Conservation (phyloP, 2,797 vertebrate species). For the Xerus rutilus region DNA sequence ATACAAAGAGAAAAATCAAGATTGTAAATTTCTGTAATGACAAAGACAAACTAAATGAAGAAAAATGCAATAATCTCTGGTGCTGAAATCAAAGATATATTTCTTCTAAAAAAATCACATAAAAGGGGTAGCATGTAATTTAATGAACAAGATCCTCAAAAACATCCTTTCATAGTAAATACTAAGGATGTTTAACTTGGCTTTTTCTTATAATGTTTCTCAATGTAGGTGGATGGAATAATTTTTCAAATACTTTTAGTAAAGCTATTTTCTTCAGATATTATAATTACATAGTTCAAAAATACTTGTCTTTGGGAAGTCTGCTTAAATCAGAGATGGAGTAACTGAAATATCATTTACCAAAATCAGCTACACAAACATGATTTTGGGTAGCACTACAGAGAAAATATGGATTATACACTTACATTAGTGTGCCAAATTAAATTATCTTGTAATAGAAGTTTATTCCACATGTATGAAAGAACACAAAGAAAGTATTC, state of each 20-base stretch:
- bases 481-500: background rate
- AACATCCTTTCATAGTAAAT: background rate
- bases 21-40: constrained; percentile 11
- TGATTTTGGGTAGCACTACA: background rate
- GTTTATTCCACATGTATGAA: background rate
- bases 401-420: background rate
- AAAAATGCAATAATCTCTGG: background rate
- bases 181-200: background rate
- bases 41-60: constrained; percentile 39
- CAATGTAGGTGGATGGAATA: background rate
- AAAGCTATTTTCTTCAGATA: background rate
- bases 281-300: background rate
- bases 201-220: constrained; percentile 6
- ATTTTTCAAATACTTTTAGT: constrained; percentile 1
- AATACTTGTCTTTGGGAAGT: background rate
- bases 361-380: background rate
- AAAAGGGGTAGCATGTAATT: background rate
- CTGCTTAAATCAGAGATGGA: background rate
- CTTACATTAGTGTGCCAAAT: background rate
- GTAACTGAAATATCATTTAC: background rate
- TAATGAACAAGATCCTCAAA: background rate
- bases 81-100: background rate
- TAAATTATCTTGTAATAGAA: background rate
- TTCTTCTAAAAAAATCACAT: background rate
- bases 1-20: background rate